Conservation (phyloP, 2,113 vertebrate genomes). For the Formicarius rufipectus region DNA sequence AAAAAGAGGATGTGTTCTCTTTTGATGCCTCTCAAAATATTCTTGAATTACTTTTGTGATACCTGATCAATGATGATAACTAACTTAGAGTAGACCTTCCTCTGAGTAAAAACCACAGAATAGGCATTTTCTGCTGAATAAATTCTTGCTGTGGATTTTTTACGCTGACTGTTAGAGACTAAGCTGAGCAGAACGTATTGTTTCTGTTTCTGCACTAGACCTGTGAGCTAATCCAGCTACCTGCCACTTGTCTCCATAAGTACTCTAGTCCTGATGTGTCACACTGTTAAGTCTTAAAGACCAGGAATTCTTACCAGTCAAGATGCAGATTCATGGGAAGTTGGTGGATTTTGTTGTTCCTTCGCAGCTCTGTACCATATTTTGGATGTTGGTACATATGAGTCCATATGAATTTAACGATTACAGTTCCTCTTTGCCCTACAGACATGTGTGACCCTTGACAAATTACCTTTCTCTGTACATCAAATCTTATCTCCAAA, state of each 20-base stretch:
- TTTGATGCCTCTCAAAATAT: neutral
- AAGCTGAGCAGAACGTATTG: fast-evolving
- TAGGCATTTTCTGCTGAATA: neutral
- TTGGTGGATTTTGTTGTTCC: neutral
- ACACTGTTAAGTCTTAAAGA: neutral
- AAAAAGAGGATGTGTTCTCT: neutral
- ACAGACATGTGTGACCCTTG: neutral
- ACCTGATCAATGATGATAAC: neutral
- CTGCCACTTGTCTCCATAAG: neutral
- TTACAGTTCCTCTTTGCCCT: neutral
- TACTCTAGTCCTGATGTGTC: neutral
- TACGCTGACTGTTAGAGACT: neutral
- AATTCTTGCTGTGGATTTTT: neutral
- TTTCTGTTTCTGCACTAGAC: neutral
- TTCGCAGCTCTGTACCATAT: neutral
- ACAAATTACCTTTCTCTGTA: neutral
- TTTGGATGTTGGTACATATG: neutral
- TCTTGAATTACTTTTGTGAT: neutral
- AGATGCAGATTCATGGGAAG: neutral
- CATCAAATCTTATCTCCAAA: neutral
- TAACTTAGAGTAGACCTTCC: neutral
- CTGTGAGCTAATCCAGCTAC: neutral
- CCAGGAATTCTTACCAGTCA: neutral
- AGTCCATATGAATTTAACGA: neutral
- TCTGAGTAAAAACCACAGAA: neutral